Percentiles rank a stretch among this genome's conserved stretches.
Conservation (phyloP, 2,797 vertebrate species). For the Chiloscyllium punctatum region DNA sequence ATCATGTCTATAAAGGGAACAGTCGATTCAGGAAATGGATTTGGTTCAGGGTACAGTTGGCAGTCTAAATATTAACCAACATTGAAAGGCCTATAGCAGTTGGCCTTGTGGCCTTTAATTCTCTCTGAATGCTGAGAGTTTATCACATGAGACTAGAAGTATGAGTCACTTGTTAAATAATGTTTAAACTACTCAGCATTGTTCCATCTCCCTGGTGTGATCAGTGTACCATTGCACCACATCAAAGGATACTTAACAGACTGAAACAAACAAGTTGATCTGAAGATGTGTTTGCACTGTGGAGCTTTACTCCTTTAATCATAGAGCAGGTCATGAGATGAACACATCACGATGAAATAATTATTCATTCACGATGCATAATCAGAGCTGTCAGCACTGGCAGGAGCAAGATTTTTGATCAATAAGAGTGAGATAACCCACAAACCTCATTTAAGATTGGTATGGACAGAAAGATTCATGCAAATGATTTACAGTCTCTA, state of each 20-base stretch:
- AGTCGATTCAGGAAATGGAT: background rate
- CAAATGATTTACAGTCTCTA: background rate
- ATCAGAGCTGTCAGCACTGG: conserved; percentile 20
- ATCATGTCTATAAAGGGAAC: background rate
- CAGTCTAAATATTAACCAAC: background rate
- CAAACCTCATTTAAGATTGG: background rate
- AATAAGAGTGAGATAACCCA: background rate
- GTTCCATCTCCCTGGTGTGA: conserved; percentile 18
- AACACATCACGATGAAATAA: background rate
- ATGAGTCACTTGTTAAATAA: background rate
- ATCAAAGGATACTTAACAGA: conserved; percentile 29
- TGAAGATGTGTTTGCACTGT: conserved; percentile 15
- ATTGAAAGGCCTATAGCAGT: background rate
- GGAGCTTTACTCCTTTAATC: conserved; percentile 6
- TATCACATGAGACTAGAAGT: background rate
- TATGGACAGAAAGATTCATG: background rate
- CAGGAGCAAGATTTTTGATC: background rate
- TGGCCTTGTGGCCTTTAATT: background rate
- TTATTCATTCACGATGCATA: background rate
- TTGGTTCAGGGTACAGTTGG: no score
- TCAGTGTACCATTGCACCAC: background rate
- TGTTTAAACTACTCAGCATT: background rate
- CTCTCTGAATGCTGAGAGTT: background rate
- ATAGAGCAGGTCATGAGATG: background rate
- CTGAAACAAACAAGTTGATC: conserved; percentile 17